Base-by-base conservation (phyloP, 1,140 invertebrate genomes). In the Lepidurus couesii region DNA sequence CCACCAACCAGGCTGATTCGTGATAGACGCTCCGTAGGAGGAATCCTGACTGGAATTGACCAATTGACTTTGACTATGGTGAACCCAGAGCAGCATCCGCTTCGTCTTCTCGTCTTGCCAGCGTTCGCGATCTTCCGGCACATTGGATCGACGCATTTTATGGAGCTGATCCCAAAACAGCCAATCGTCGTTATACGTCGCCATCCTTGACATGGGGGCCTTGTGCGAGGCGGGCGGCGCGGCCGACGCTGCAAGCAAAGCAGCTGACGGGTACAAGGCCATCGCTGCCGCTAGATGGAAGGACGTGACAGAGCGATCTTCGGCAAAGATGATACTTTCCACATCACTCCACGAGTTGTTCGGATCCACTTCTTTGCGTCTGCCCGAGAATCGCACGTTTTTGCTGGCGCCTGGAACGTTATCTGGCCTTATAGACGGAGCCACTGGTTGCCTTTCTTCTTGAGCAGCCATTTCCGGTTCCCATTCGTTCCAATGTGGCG, bases 51-150 rank as follows among this genome's bases (percentile, higher is more conserved):
- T 65, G 53, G 42, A 78, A 74, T 16, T 43, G 42, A 65, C 47
- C 73, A 74, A 65, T 42, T 43, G n/a, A 24, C 74, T 73, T 21
- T 75, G 78, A 44, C 76, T 77, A 26, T 81, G 81, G 75, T 84
- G 82, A 42, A 84, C 82, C 83, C 83, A 84, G 16, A 84, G 79
- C 13, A 84, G 78, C 83, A 84, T 84, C 78, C 83, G 75, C 74
- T 82, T 82, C 16, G 82, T 81, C 80, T 83, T 84, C 77, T 83
- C 83, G 45, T 82, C 79, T 79, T 82, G 77, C 82, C 83, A 84
- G 42, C 81, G 76, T 47, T 82, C 80, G 8, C 76, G 44, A 75
- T 83, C 81, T 75, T 81, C 80, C 44, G 80, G 78, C 0, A 75
- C 42, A 34, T 76, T 77, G 24, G 79, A 81, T 24, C 78, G 78